Conservation (phyloP, 2,888 invertebrate genomes). For the Mythimna pallens region DNA sequence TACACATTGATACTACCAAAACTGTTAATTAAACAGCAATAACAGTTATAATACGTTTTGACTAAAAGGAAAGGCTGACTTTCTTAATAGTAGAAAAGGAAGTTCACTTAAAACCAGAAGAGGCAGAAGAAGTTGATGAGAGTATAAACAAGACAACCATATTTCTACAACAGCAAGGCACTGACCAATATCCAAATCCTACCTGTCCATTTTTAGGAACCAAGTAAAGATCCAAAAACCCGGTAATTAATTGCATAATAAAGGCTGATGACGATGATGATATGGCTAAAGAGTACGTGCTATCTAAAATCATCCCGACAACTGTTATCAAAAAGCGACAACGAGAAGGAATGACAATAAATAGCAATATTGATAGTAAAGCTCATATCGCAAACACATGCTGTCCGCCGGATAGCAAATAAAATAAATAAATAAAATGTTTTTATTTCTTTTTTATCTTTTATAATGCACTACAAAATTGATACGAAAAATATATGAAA, state of each 20-base stretch:
- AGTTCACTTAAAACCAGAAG: background rate
- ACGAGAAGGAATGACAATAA: slow-evolving; percentile 1
- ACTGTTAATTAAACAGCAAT: background rate
- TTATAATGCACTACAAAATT: background rate
- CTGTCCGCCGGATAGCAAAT: slow-evolving; percentile 11
- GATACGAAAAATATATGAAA: background rate
- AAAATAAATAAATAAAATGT: too few relatives aligned
- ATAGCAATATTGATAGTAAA: background rate
- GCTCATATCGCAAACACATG: slow-evolving; percentile 9
- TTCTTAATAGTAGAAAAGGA: background rate
- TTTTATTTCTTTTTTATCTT: too few relatives aligned
- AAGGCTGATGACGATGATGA: background rate
- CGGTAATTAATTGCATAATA: background rate
- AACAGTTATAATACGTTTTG: background rate
- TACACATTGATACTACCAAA: background rate
- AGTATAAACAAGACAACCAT: background rate
- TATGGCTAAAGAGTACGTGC: background rate
- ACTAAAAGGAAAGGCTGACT: background rate
- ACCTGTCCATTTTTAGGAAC: background rate
- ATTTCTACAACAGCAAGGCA: background rate
- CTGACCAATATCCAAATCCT: background rate
- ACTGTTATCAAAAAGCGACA: slow-evolving; percentile 11
- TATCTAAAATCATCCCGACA: background rate
- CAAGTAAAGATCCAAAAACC: background rate
- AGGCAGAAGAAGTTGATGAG: background rate